Evolutionary conservation across 2,888 invertebrate genomes (phyloP).

Genomic region (Stenolophus ochropezus): DNA sequence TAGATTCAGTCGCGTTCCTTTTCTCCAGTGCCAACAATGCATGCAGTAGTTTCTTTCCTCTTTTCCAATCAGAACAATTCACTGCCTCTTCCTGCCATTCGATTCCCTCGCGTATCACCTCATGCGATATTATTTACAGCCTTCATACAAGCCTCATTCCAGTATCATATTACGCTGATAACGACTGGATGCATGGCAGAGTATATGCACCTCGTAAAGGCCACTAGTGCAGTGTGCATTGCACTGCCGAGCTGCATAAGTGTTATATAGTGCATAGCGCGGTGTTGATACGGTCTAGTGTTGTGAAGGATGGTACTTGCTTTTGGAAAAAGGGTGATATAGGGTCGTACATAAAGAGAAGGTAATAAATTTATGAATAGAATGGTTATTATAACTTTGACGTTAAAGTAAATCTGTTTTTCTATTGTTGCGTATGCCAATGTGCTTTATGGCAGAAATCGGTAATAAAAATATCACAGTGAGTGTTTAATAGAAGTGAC

Average conservation of each 20-base stretch:
- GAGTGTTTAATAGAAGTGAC: too few species aligned
- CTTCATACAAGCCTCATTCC: neutral
- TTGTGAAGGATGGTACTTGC: neutral
- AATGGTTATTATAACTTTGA: too few species aligned
- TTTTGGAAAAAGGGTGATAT: neutral
- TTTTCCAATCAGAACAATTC: neutral
- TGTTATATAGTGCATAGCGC: neutral
- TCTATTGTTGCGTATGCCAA: too few species aligned
- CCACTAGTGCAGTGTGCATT: neutral
- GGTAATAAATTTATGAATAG: too few species aligned
- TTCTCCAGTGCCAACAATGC: too few species aligned
- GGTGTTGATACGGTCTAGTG: neutral
- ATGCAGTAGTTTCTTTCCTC: too few species aligned
- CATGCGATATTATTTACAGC: conserved; percentile 14
- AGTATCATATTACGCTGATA: conserved; percentile 54
- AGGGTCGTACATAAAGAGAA: too few species aligned
- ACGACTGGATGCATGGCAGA: neutral
- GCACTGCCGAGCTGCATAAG: neutral
- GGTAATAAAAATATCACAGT: too few species aligned
- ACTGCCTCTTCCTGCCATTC: neutral
- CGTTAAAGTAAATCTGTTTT: too few species aligned
- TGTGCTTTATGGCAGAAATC: too few species aligned
- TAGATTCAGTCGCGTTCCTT: too few species aligned
- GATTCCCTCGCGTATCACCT: neutral
- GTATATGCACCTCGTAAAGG: conserved; percentile 4